Base-by-base conservation (phyloP, 2,888 invertebrate genomes). In the Tubulanus polymorphus region DNA sequence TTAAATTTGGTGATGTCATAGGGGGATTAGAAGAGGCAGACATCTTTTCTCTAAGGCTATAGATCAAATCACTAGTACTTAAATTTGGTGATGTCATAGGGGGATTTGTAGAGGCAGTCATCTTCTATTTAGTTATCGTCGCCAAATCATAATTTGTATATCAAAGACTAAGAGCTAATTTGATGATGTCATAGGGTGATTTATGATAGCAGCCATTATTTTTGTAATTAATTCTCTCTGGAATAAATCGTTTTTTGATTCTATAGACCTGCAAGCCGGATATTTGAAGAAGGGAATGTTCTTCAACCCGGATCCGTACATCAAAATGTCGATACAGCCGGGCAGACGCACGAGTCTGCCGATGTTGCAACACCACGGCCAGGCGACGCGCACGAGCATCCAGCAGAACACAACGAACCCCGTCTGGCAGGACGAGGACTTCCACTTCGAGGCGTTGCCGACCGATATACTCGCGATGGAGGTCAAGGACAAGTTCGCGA, bases 251-350 rank as follows among this genome's bases (percentile, higher is more conserved):
- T 12, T 35, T n/a, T 12, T 12, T 35, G 35, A 51, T 45, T 23
- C 46, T 59, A n/a, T 65, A 79, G 81, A 79, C 54, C 64, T 81
- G 41, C 71, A 75, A 58, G 80, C 80, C 28, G 70, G 68, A 26
- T 77, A 79, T 56, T 69, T 81, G 54, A 79, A 79, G 64, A 79
- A 79, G 61, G 81, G 81, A 12, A 74, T 81, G 67, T 80, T 81
- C 65, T 81, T 81, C 65, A 79, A 79, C 66, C 81, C 81, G 41
- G 81, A 81, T 61, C 81, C 81, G 0, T 81, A 81, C 62, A 71
- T 80, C 23, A 81, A 81, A 71, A 70, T 81, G 61, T 69, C 73
- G n/a, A 64, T 81, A 25, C 69, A 77, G 60, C 80, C 81, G 3
- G 73, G 73, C 3, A 69, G 68, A 49, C 52, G 61, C 18, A 46